Conservation (phyloP, 2,113 vertebrate species). For the Lamprotornis superbus region DNA sequence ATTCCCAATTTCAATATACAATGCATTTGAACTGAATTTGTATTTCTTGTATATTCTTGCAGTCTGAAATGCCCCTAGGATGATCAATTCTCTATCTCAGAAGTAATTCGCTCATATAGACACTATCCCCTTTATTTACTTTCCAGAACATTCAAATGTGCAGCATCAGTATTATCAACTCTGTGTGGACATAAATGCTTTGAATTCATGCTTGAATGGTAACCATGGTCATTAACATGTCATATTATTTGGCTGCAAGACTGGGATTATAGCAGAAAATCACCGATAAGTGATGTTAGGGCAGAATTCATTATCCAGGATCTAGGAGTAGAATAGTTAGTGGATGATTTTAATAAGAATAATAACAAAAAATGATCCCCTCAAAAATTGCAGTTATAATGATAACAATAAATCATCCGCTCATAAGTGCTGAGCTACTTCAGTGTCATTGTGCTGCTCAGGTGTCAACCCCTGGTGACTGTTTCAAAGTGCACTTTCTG, state of each 20-base stretch:
- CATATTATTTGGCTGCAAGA: background rate
- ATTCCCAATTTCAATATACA: background rate
- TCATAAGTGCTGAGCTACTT: background rate
- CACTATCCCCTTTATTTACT: background rate
- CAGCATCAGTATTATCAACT: background rate
- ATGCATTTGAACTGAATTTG: fast-evolving
- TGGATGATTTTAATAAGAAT: background rate
- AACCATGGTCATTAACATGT: background rate
- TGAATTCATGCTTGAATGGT: background rate
- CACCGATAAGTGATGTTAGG: background rate
- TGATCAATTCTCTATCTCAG: background rate
- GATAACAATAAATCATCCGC: background rate
- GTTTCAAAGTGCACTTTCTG: background rate
- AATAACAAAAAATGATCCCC: background rate
- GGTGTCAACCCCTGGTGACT: no score
- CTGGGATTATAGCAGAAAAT: background rate
- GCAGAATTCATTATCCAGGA: background rate
- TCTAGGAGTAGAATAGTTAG: background rate
- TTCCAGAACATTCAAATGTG: background rate
- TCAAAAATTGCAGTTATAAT: background rate
- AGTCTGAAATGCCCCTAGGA: background rate
- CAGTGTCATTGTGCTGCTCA: background rate
- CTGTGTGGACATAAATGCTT: background rate
- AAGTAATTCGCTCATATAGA: background rate
- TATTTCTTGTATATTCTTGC: background rate